Percentiles rank a stretch among this genome's conserved stretches.
Conservation (phyloP, 2,797 vertebrate genomes). For the Etheostoma nigrum region DNA sequence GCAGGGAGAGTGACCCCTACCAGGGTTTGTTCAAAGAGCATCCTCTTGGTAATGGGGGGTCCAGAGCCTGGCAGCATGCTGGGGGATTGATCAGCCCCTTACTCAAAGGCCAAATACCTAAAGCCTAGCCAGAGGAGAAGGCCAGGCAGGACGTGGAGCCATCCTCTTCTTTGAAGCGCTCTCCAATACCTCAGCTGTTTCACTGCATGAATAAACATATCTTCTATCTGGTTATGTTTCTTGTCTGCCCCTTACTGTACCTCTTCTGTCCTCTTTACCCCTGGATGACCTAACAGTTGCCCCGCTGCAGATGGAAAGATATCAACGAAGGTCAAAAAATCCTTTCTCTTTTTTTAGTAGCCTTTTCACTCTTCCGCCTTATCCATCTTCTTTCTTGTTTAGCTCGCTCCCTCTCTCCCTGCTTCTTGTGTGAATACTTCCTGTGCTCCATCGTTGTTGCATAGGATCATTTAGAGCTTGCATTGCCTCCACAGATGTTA, state of each 20-base stretch:
- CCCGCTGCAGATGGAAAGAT: constrained; percentile 56
- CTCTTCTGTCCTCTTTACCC: constrained; percentile 51
- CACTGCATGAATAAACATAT: constrained; percentile 77
- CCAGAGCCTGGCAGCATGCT: constrained; percentile 76
- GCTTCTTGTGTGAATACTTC: constrained; percentile 70
- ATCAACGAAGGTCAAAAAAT: constrained; percentile 58
- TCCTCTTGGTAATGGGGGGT: constrained; percentile 77
- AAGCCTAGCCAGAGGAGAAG: constrained; percentile 78
- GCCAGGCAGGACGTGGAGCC: constrained; percentile 78
- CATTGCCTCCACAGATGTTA: constrained; percentile 85
- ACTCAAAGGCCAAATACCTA: constrained; percentile 83
- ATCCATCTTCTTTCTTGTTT: constrained; percentile 29
- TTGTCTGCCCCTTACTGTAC: constrained; percentile 49
- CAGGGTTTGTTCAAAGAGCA: constrained; percentile 83
- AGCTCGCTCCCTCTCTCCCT: constrained; percentile 41
- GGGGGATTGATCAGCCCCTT: constrained; percentile 83
- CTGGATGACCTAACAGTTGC: constrained; percentile 52
- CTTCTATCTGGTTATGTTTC: constrained; percentile 59
- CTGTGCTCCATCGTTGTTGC: constrained; percentile 73
- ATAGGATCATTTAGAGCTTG: constrained; percentile 78
- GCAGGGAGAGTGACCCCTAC: constrained; percentile 79
- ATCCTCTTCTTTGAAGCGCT: constrained; percentile 78
- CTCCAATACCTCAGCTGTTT: constrained; percentile 76
- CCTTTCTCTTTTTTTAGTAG: constrained; percentile 35
- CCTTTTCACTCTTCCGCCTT: constrained; percentile 26